Evolutionary conservation across 2,797 vertebrate genomes (phyloP), one percentile per base, ranked within the genome.

Genomic region (Salarias fasciatus): DNA sequence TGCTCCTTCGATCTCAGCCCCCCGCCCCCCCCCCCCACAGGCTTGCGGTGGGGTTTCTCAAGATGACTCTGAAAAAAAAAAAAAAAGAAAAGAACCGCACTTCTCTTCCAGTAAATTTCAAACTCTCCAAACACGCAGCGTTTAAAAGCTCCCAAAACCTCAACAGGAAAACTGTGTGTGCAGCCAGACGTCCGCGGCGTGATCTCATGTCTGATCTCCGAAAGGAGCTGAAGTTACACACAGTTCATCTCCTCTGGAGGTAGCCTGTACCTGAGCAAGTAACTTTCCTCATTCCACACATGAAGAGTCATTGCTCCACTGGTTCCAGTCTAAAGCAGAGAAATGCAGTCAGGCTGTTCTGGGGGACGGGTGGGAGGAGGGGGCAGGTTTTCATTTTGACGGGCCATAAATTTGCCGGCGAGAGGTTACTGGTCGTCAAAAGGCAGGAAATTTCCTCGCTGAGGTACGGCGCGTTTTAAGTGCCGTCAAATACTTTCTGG

Each of bases 91-190:
- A n/a, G n/a, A 88, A 79, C 64, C 77, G 49, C 74, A 80, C 48
- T 72, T 83, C 75, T 77, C 46, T 85, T 64, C 74, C 85, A 85
- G 82, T 84, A 82, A 82, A 82, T 72, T 47, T 85, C 42, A 62
- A 75, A 77, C 49, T 64, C 61, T 69, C 38, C 45, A 38, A 56
- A 73, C 65, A 61, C 7, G 18, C 65, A 65, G 55, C 9, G 35
- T 78, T 75, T 72, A n/a, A 85, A 77, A 72, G 62, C 35, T 48
- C 56, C 50, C 7, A 64, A 24, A 72, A 79, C 63, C 45, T 33
- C 62, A 8, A 30, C 52, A 77, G 63, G 67, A 63, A 63, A 63
- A 67, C 24, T 24, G 18, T 24, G 18, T 24, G 18, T 24, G 18
- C 18, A 24, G 18, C 18, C 18, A 24, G 18, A 24, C 18, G 18